Evolutionary conservation across 2,888 invertebrate genomes (phyloP).

Genomic region (Caenorhabditis sinica): DNA sequence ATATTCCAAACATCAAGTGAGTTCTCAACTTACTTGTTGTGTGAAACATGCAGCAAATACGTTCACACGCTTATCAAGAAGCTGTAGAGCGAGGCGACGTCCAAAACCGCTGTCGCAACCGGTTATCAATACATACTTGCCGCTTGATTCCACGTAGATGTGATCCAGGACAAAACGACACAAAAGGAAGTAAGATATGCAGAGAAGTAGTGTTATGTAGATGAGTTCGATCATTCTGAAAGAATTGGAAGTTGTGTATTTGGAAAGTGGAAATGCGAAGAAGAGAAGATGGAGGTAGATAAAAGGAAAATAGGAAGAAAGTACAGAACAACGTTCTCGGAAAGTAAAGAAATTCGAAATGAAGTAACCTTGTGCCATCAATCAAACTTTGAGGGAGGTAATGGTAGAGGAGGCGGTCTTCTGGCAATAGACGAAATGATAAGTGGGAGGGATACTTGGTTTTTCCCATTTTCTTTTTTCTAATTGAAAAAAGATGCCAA

Average conservation of each 20-base stretch:
- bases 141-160: conserved; percentile 59
- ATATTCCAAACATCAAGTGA: no score
- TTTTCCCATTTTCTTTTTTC: not conserved
- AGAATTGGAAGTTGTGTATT: not conserved
- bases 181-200: conserved; percentile 65
- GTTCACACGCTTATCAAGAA: conserved; percentile 87
- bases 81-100: conserved; percentile 79
- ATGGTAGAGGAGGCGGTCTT: conserved; percentile 30
- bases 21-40: conserved; percentile 72
- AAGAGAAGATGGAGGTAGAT: conserved; percentile 5
- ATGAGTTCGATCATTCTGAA: conserved; percentile 54
- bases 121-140: conserved; percentile 72
- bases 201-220: conserved; percentile 31
- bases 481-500: not conserved
- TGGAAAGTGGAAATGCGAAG: not conserved
- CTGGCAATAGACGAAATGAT: conserved; percentile 4
- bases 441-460: conserved; percentile 24
- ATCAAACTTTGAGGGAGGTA: conserved; percentile 34
- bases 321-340: conserved; percentile 50
- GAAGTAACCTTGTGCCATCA: conserved; percentile 51
- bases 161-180: conserved; percentile 70
- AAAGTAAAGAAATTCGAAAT: conserved; percentile 34
- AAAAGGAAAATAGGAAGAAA: conserved; percentile 23
- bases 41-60: conserved; percentile 90
- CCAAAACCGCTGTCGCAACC: conserved; percentile 83